Evolutionary conservation across 2,888 invertebrate genomes (phyloP).

Genomic region (Cotesia congregata): DNA sequence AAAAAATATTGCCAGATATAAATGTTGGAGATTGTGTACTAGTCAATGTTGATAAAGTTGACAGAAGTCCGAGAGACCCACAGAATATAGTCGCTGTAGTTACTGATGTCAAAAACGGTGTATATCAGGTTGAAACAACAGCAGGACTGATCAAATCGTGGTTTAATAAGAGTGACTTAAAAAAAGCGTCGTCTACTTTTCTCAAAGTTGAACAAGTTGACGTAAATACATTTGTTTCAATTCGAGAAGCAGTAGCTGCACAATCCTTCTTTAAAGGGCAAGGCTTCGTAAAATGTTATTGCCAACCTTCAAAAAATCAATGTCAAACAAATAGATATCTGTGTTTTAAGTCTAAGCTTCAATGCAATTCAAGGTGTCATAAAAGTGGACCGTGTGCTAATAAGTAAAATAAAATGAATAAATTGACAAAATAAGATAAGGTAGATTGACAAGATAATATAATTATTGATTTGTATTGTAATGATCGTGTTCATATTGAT

Average conservation of each 20-base stretch:
- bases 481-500: no score
- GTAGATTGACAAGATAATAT: no score
- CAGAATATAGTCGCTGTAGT: not conserved
- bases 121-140: not conserved
- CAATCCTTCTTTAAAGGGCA: not conserved
- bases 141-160: not conserved
- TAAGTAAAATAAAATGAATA: no score
- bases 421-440: no score
- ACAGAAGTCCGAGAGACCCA: not conserved
- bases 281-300: not conserved
- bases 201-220: not conserved
- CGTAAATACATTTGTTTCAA: not conserved
- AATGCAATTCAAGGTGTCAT: not conserved
- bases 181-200: not conserved
- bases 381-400: no score
- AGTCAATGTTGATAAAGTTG: not conserved
- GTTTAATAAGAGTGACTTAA: not conserved
- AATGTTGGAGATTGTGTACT: slow-evolving; percentile 2
- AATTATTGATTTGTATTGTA: no score
- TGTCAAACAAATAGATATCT: not conserved
- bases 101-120: not conserved
- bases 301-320: not conserved
- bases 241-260: not conserved
- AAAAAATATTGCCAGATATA: not conserved
- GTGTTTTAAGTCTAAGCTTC: not conserved